phyloP scores from a whole-genome alignment of 2,113 vertebrate species.

The Vulpes lagopus region DNA sequence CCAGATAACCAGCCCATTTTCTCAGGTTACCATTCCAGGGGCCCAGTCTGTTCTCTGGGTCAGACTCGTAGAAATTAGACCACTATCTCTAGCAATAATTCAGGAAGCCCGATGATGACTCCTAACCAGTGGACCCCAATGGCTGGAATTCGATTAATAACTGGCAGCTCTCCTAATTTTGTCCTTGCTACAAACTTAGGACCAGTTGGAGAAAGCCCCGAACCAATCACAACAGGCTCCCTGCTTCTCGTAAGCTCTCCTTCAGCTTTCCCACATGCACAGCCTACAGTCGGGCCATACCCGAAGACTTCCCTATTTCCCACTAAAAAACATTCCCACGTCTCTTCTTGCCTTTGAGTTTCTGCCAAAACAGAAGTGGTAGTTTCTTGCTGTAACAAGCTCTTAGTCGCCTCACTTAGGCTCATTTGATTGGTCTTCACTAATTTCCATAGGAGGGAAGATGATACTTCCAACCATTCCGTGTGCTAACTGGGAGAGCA shows the following conservation, averaged over 20 bases:
- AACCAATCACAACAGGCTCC: no score
- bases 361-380: neutral
- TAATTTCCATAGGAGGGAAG: neutral
- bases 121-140: neutral
- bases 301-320: neutral
- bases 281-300: neutral
- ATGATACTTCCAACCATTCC: neutral
- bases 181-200: neutral
- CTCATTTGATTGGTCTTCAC: neutral
- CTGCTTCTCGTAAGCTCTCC: neutral
- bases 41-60: neutral
- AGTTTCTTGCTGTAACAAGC: neutral
- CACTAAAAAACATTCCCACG: neutral
- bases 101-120: neutral
- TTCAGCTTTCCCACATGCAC: accelerated
- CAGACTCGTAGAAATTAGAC: neutral
- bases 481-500: neutral
- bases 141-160: neutral
- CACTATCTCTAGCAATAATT: neutral
- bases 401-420: neutral
- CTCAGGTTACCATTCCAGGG: neutral
- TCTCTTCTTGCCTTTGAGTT: neutral
- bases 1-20: neutral
- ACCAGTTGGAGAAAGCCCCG: neutral
- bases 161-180: neutral